phyloP scores from a whole-genome alignment of 2,113 vertebrate genomes.

The Pachycephala philippinensis region DNA sequence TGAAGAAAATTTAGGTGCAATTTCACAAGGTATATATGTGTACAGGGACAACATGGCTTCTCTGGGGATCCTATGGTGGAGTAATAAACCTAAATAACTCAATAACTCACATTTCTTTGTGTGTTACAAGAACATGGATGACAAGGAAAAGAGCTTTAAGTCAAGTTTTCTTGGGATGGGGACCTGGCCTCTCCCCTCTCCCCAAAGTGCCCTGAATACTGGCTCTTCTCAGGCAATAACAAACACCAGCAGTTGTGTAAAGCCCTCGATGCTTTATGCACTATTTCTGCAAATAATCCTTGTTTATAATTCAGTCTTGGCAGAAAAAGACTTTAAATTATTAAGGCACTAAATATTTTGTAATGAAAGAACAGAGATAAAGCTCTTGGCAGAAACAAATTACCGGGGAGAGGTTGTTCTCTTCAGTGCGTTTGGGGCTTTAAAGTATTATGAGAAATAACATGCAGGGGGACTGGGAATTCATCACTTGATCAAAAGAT shows the following conservation, averaged over 20 bases:
- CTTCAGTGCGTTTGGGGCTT: background rate
- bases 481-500: background rate
- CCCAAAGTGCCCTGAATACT: background rate
- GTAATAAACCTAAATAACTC: background rate
- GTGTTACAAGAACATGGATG: background rate
- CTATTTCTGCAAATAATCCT: constrained; percentile 33
- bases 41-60: background rate
- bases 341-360: constrained; percentile 47
- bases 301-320: constrained; percentile 49
- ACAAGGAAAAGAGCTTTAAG: background rate
- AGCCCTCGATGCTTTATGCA: background rate
- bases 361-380: background rate
- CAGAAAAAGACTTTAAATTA: constrained; percentile 50
- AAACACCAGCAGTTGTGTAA: background rate
- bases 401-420: background rate
- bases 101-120: background rate
- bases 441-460: background rate
- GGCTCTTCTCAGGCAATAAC: background rate
- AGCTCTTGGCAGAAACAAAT: constrained; percentile 27
- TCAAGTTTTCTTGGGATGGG: background rate
- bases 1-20: background rate
- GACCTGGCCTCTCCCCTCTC: background rate
- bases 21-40: background rate
- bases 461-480: background rate
- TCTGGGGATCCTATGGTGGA: background rate